Conservation (phyloP, 2,113 vertebrate species). For the Phoenicopterus ruber region DNA sequence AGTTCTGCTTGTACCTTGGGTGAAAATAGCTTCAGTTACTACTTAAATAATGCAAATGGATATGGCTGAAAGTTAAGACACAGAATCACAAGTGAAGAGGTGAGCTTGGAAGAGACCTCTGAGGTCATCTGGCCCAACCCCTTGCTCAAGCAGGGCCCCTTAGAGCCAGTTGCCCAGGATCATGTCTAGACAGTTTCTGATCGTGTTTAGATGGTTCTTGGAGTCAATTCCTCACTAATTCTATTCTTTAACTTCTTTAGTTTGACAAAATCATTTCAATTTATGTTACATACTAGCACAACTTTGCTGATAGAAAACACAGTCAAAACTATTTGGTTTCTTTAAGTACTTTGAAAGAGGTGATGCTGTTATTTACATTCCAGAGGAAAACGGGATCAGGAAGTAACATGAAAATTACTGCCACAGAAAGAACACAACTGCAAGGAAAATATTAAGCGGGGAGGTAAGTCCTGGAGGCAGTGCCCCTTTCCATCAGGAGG, state of each 20-base stretch:
- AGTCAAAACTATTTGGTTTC: not conserved
- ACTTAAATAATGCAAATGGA: not conserved
- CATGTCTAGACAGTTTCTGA: not conserved
- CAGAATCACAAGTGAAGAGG: not conserved
- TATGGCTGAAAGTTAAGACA: not conserved
- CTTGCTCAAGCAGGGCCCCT: not conserved
- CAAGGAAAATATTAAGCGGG: not conserved
- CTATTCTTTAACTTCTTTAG: not conserved
- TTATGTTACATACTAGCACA: not conserved
- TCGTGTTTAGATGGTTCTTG: not conserved
- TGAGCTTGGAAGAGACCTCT: not conserved
- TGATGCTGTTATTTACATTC: not conserved
- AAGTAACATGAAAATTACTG: not conserved
- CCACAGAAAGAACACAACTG: not conserved
- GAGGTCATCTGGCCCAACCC: not conserved
- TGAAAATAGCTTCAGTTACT: not conserved
- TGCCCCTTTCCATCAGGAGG: not conserved
- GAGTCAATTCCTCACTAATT: not conserved
- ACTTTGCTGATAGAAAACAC: not conserved
- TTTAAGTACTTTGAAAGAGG: not conserved
- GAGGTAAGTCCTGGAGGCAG: not conserved
- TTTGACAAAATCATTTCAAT: not conserved
- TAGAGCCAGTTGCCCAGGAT: not conserved
- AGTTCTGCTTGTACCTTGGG: not conserved
- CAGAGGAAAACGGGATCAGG: not conserved